Evolutionary conservation across 2,113 vertebrate genomes (phyloP).

Genomic region (Agelaius tricolor): DNA sequence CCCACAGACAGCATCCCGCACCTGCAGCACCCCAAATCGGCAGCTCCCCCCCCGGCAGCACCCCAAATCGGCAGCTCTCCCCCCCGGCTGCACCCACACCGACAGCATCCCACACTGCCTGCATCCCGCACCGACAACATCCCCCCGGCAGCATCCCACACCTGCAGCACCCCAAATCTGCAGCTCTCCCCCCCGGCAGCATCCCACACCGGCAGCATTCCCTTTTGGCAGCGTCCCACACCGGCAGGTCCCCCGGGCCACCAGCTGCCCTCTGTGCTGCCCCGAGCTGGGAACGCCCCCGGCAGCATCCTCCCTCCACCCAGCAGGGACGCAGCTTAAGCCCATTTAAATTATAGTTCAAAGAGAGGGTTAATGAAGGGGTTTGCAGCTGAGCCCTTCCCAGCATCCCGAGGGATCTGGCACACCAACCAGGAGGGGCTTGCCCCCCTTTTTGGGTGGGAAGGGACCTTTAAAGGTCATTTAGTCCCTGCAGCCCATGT

Average conservation of each 20-base stretch:
- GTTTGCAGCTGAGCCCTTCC: background rate
- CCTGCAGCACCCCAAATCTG: background rate
- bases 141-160: too few species aligned
- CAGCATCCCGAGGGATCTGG: background rate
- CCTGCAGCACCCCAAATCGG: background rate
- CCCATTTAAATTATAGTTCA: background rate
- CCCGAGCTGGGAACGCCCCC: background rate
- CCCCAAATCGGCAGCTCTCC: too few species aligned
- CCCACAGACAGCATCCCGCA: too few species aligned
- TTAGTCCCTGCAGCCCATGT: rapidly evolving
- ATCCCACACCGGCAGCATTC: background rate
- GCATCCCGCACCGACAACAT: too few species aligned
- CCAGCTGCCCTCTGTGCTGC: background rate
- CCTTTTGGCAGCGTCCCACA: background rate
- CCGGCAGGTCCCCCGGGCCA: background rate
- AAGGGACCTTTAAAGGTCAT: background rate
- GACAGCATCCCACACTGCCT: too few species aligned
- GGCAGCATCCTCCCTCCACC: too few species aligned
- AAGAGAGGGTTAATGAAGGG: background rate
- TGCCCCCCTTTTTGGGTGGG: too few species aligned
- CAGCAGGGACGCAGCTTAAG: background rate
- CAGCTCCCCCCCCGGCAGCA: too few species aligned
- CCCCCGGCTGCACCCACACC: too few species aligned
- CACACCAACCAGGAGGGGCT: background rate
- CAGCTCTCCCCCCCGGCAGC: too few species aligned